Evolutionary conservation across 2,888 invertebrate species (phyloP), one percentile per base, ranked within the genome.

Genomic region (Drepanosiphum platanoidis): DNA sequence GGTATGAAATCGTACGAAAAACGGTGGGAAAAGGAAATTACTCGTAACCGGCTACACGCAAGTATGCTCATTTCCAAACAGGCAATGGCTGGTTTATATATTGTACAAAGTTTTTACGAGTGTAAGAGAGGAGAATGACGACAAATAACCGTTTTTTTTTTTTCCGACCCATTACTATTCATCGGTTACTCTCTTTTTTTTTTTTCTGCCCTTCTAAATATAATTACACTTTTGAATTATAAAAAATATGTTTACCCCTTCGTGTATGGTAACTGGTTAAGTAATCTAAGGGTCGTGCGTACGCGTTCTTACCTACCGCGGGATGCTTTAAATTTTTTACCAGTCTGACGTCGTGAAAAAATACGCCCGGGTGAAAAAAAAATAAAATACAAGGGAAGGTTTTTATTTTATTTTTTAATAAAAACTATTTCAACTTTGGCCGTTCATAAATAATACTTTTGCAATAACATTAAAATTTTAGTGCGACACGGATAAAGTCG

Each of bases 41-140:
- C 64, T 78, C 46, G 66, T 42, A 42, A 32, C 78, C 64, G 30
- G 13, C 39, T 27, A 32, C 36, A 34, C 27, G 27, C 39, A 30
- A 78, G 61, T 66, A 42, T 42, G 27, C 30, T 78, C 30, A 61
- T 78, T 78, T 78, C 61, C 18, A 78, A 64, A n/a, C 8, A 58
- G 15, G 15, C 36, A 11, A 72, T 42, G 5, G n/a, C 8, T 77
- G 27, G 58, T 61, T 77, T 30, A 39, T 30, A 39, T 32, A 9
- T 11, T 9, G 36, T 61, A 13, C 9, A 78, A 18, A 64, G 1
- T 61, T 78, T 78, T 39, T 15, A 27, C 3, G 8, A 64, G 64
- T 39, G 18, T 27, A 78, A 78, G 8, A 8, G 27, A 39, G 39
- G 8, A 39, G 9, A 64, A 78, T n/a, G 18, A 78, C 36, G 30